Base-by-base conservation (phyloP, 1,140 invertebrate genomes). In the Nasonia longicornis region DNA sequence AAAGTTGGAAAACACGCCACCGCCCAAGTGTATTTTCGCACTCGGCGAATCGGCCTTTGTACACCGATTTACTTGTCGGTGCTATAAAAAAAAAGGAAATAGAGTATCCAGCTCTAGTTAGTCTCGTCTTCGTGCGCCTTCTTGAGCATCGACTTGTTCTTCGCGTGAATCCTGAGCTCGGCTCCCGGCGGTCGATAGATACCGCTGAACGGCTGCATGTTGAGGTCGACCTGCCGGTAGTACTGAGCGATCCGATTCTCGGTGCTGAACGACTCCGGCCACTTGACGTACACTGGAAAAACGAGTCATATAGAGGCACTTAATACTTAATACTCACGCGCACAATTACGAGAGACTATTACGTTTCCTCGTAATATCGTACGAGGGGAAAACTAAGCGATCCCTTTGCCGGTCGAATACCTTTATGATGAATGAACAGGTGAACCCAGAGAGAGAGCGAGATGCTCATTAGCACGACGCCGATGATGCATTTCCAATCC, bases 401-500 rank as follows among this genome's bases (percentile, higher is more conserved):
- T 42, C 38, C 12, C 12, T 16, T 48, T 48, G 2, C 45, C 45
- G 64, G 26, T 31, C 10, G 11, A 31, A 58, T 58, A 52, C 73
- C 73, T 16, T 35, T 4, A 12, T 64, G 52, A 31, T 64, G 52
- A 26, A 6, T 1, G 8, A 8, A 75, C 0, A 75, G 6, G 48
- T 20, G 22, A 2, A 22, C 0, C 63, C 75, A 77, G 11, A 77
- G 12, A 26, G 26, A 11, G 3, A 66, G 1, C 26, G 93, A 81
- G 6, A 88, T 66, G 16, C 85, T 81, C 29, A 73, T 64, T 1
- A 79, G 70, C 2, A 73, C 31, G 2, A 1, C 7, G 22, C 91
- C 91, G 26, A 92, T 0, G 6, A 92, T 86, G n/a, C 84, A 86
- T 85, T 94, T 94, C 92, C 93, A 94, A 83, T 93, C 91, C 81